phyloP scores from a whole-genome alignment of 1,140 invertebrate species.

The Leptopilina clavipes region DNA sequence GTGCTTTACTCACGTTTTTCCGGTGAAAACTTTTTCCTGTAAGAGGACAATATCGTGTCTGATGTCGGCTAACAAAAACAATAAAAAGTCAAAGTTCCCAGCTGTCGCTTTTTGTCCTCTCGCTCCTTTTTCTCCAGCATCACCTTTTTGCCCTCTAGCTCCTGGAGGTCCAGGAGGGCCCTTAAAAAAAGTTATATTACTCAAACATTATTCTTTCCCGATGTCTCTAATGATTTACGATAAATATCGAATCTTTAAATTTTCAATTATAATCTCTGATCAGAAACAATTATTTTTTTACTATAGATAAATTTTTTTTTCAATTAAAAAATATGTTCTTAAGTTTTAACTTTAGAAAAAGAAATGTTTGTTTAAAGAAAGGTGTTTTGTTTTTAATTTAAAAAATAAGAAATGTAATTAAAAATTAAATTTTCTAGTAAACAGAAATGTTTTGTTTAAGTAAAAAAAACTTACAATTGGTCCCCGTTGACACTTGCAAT shows the following conservation, averaged over 20 bases:
- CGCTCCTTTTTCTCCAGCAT: slow-evolving; percentile 75
- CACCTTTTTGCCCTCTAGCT: slow-evolving; percentile 77
- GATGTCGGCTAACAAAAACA: slow-evolving; percentile 79
- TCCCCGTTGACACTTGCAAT: slow-evolving; percentile 77
- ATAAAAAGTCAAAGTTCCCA: slow-evolving; percentile 78
- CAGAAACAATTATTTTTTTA: too few relatives aligned
- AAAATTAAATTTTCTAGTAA: too few relatives aligned
- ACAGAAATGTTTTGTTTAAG: neutral
- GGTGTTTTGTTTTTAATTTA: too few relatives aligned
- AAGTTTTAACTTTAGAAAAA: too few relatives aligned
- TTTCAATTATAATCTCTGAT: too few relatives aligned
- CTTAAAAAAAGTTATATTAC: slow-evolving; percentile 57
- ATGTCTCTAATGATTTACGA: too few relatives aligned
- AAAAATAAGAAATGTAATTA: too few relatives aligned
- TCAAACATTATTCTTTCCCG: neutral
- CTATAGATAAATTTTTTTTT: too few relatives aligned
- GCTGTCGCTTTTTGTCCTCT: slow-evolving; percentile 77
- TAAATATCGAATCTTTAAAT: too few relatives aligned
- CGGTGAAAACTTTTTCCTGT: slow-evolving; percentile 77
- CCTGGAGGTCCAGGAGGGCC: slow-evolving; percentile 79
- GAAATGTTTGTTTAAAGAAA: too few relatives aligned
- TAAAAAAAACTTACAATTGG: slow-evolving; percentile 72
- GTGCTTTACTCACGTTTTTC: slow-evolving; percentile 73
- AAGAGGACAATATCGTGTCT: slow-evolving; percentile 79
- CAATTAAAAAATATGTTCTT: too few relatives aligned